Percentiles rank a stretch among this genome's conserved stretches.
These are phyloP conservation scores for Cnemophilus loriae DNA, from an alignment of 2,113 vertebrate species.

Conservation along the genomic window DNA sequence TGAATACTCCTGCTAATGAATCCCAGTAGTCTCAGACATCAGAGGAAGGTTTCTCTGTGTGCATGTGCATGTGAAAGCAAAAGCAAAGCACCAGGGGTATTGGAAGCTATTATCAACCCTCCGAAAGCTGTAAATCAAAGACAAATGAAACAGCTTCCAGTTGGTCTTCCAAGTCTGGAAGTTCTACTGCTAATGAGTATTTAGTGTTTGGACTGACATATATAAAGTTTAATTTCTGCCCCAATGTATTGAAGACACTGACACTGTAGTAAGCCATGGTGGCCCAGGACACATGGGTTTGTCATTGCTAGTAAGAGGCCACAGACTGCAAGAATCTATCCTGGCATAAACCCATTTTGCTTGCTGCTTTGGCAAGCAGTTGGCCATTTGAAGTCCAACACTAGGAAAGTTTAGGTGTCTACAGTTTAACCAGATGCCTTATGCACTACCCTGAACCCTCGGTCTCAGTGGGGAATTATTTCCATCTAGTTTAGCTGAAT, in stretches of 20 bases:
- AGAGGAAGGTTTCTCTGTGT: not conserved
- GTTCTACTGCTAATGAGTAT: not conserved
- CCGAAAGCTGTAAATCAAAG: slow-evolving; percentile 1
- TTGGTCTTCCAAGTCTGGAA: not conserved
- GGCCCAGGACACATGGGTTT: not conserved
- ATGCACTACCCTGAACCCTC: not conserved
- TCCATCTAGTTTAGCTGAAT: not conserved
- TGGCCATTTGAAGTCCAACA: not conserved
- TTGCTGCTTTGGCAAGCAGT: not conserved
- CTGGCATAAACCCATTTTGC: not conserved
- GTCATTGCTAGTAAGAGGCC: not conserved
- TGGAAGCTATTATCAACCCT: not conserved
- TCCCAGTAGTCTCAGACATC: not conserved
- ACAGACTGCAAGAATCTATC: not conserved
- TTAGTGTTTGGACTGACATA: not conserved
- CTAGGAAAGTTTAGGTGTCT: not conserved
- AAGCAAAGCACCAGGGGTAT: not conserved
- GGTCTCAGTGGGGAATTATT: not conserved
- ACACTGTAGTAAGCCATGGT: not conserved
- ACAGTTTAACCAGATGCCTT: not conserved
- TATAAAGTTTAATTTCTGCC: not conserved
- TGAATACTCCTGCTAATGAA: slow-evolving; percentile 14
- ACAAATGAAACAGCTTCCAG: not conserved
- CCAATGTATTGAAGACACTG: not conserved
- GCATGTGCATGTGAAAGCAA: not conserved